A percentile compares a stretch with the other conserved stretches of the same genome.
phyloP scores from a whole-genome alignment of 1,140 invertebrate genomes.

The Microvelia longipes region DNA sequence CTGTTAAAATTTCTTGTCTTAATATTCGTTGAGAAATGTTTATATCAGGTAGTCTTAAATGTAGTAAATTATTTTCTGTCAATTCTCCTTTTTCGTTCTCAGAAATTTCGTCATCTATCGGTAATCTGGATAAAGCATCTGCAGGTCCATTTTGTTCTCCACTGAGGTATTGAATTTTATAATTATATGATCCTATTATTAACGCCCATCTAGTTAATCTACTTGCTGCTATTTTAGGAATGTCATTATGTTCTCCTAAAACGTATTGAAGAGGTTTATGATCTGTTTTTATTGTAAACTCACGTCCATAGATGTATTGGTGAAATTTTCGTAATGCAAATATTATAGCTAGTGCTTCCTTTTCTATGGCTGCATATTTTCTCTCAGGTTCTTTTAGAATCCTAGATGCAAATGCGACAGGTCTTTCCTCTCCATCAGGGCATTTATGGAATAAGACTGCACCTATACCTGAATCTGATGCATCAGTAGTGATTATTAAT shows the following conservation, averaged over 20 bases:
- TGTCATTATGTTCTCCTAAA: no score
- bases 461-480: neutral
- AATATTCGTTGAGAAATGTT: neutral
- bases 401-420: neutral
- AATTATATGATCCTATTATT: no score
- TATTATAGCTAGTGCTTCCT: neutral
- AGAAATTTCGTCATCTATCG: no score
- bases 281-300: neutral
- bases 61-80: neutral
- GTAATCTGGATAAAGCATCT: no score
- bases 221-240: no score
- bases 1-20: neutral
- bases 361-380: neutral
- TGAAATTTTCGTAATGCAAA: neutral
- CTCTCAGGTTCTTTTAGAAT: neutral
- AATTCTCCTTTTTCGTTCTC: neutral
- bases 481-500: neutral
- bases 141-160: no score
- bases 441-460: neutral
- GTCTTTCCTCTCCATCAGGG: neutral
- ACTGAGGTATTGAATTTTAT: no score
- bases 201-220: no score
- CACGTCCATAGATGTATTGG: neutral
- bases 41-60: neutral
- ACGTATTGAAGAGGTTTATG: no score